Evolutionary conservation across 2,888 invertebrate species (phyloP), one percentile per base, ranked within the genome.

Genomic region (Linyphia triangularis): DNA sequence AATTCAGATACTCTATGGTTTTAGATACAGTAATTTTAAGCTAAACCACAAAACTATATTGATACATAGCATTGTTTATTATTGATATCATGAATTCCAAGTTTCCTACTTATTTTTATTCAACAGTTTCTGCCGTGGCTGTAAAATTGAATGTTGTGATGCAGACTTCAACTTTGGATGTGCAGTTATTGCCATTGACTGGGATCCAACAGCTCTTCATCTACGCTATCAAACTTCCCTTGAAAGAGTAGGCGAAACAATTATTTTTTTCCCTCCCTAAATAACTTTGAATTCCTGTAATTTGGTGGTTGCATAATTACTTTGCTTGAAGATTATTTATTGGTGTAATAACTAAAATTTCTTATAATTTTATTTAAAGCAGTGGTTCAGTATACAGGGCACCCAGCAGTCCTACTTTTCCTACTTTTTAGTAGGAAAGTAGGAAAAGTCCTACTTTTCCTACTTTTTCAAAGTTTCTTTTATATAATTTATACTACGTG

Each of bases 131-230:
- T 97, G 98, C 92, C 94, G 96, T 91, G 98, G 98, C 89, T 97
- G 98, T 93, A 94, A 95, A 91, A 94, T 98, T 91, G 95, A 96
- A 51, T 96, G 96, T 92, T 93, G 93, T 90, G 93, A 93, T 88
- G 92, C 93, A 28, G 92, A 92, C 89, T 93, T 92, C 82, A 92
- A 92, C 85, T 92, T 92, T 77, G 90, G 91, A 33, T 92, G 91
- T 65, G 92, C 92, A n/a, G 93, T 94, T 92, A 94, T 98, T 90
- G 97, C 97, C 90, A 96, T 98, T 90, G 98, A 98, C 94, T 98
- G 98, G 98, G 97, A 98, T 93, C 97, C 97, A 89, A 97, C 97
- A 0, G 97, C 98, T 67, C 94, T 98, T 91, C 98, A 98, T 93
- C 94, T 98, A 91, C 95, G 97, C 57, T 98, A 97, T 93, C 96